These are phyloP conservation scores for Bathynomus jamesi DNA, from an alignment of 1,140 invertebrate genomes.

Conservation along the genomic window DNA sequence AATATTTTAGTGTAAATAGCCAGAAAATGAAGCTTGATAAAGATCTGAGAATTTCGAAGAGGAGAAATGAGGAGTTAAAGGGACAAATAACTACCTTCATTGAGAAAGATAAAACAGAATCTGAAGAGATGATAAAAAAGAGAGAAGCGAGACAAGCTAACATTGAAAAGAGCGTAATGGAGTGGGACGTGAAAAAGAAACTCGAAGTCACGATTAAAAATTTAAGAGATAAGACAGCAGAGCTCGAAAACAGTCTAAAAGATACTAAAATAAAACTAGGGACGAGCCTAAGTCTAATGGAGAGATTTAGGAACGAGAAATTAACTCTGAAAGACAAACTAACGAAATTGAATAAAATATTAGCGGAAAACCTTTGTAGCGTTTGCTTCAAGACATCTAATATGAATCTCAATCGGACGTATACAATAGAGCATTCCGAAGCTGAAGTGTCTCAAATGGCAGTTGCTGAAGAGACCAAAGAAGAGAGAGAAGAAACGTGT, in stretches of 20 bases:
- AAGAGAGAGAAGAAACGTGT: neutral
- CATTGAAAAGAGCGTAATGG: conserved; percentile 18
- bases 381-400: conserved; percentile 24
- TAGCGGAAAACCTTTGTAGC: conserved; percentile 22
- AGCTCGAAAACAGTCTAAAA: conserved; percentile 13
- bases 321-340: conserved; percentile 17
- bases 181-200: conserved; percentile 30
- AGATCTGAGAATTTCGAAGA: conserved; percentile 10
- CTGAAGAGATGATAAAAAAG: conserved; percentile 20
- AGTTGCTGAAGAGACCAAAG: neutral
- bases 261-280: conserved; percentile 13
- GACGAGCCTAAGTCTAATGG: conserved; percentile 19
- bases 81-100: conserved; percentile 20
- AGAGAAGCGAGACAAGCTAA: conserved; percentile 12
- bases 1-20: conserved; percentile 15
- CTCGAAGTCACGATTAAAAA: conserved; percentile 14
- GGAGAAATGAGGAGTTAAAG: conserved; percentile 24
- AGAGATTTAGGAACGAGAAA: conserved; percentile 19
- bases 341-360: conserved; percentile 11
- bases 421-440: conserved; percentile 4
- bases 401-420: neutral
- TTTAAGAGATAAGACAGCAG: conserved; percentile 16
- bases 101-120: conserved; percentile 17
- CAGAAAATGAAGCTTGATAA: conserved; percentile 20
- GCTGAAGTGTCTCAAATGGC: neutral